phyloP scores from a whole-genome alignment of 2,113 vertebrate species.

The Alectura lathami region DNA sequence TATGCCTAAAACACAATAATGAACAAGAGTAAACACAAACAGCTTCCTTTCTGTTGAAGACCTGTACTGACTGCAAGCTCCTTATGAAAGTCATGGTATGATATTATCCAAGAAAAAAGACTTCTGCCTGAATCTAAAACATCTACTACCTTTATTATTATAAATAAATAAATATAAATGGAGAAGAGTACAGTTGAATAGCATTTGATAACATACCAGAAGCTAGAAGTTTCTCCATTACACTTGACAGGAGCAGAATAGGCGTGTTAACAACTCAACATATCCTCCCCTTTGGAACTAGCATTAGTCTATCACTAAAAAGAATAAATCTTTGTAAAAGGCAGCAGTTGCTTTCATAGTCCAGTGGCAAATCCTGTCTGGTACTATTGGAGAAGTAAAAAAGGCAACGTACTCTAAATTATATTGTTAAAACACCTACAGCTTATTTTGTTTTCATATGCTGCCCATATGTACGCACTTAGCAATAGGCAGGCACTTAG shows the following conservation, averaged over 20 bases:
- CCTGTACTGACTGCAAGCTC: neutral
- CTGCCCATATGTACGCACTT: conserved; percentile 45
- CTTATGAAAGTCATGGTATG: neutral
- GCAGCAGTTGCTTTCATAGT: conserved; percentile 44
- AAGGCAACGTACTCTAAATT: conserved; percentile 25
- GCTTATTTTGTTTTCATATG: conserved; percentile 43
- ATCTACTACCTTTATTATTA: neutral
- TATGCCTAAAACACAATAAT: neutral
- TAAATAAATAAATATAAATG: neutral
- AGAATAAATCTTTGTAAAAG: conserved; percentile 60
- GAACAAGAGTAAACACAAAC: neutral
- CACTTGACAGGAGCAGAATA: conserved; percentile 35
- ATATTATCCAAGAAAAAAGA: neutral
- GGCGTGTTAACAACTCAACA: conserved; percentile 41
- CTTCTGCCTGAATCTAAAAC: conserved; percentile 13
- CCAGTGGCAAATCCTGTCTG: neutral
- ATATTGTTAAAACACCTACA: conserved; percentile 58
- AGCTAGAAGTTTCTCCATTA: conserved; percentile 14
- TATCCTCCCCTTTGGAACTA: conserved; percentile 40
- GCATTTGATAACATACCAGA: neutral
- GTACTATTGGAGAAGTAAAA: neutral
- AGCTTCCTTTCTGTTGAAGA: neutral
- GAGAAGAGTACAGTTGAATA: neutral
- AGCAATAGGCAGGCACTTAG: neutral
- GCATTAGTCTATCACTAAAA: conserved; percentile 46